Conservation (phyloP, 2,888 invertebrate species). For the Monochamus alternatus region DNA sequence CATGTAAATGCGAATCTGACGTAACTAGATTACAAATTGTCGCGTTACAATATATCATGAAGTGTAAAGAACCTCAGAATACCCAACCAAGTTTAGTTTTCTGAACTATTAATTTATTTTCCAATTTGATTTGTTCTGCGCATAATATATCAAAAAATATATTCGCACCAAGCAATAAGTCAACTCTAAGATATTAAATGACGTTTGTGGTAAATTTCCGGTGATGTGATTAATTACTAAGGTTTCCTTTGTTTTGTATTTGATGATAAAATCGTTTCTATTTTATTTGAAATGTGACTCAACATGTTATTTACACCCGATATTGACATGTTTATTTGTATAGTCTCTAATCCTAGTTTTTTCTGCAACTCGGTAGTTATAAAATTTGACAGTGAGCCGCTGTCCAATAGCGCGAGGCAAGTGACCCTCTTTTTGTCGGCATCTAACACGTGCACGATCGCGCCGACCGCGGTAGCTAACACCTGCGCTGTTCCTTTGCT, state of each 20-base stretch:
- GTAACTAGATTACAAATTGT: background rate
- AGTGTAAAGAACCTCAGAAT: slow-evolving; percentile 16
- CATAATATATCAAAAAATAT: slow-evolving; percentile 2
- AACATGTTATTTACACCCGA: background rate
- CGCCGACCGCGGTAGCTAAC: too few species aligned
- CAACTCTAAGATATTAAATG: background rate
- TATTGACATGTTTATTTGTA: background rate
- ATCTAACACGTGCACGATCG: too few species aligned
- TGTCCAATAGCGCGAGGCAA: too few species aligned
- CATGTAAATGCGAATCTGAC: slow-evolving; percentile 1
- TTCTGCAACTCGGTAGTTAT: background rate
- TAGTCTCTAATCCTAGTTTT: background rate
- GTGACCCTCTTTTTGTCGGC: too few species aligned
- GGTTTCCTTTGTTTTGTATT: background rate
- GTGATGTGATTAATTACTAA: background rate
- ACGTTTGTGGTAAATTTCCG: background rate
- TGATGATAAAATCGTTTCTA: background rate
- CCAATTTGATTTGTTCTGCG: background rate
- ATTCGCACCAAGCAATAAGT: slow-evolving; percentile 13
- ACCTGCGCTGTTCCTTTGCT: too few species aligned
- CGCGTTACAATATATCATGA: too few species aligned
- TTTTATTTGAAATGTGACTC: too few species aligned
- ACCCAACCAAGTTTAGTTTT: slow-evolving; percentile 32
- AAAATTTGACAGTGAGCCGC: too few species aligned
- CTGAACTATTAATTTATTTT: background rate